Conservation (phyloP, 2,888 invertebrate species). For the Xylota segnis region DNA sequence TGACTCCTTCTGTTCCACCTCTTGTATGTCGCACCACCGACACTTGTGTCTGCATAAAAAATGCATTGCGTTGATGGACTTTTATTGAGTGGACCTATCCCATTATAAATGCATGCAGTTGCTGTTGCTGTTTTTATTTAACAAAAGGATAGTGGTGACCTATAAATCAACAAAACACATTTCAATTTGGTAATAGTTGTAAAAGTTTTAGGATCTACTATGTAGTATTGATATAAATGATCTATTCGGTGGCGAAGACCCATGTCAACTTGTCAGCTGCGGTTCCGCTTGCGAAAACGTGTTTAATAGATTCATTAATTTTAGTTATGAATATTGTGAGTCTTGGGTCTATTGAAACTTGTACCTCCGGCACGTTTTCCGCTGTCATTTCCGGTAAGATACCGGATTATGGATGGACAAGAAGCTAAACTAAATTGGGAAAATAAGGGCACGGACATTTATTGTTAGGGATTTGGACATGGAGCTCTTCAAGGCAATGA, state of each 20-base stretch:
- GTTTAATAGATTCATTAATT: neutral
- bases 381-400: neutral
- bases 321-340: neutral
- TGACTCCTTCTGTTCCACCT: neutral
- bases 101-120: constrained; percentile 18
- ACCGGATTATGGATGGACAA: neutral
- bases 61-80: constrained; percentile 24
- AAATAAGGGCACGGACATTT: neutral
- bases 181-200: neutral
- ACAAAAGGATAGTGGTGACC: constrained; percentile 7
- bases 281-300: neutral
- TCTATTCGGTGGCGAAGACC: neutral
- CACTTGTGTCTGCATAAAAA: neutral
- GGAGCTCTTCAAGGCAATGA: no score
- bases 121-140: neutral
- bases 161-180: neutral
- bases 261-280: neutral
- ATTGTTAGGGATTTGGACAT: neutral
- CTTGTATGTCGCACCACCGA: neutral
- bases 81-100: constrained; percentile 7
- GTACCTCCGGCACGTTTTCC: neutral
- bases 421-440: neutral
- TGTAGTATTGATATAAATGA: neutral
- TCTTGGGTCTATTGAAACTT: neutral
- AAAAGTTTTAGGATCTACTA: neutral